phyloP scores from a whole-genome alignment of 1,140 invertebrate species.

The Drosophila jambulina region DNA sequence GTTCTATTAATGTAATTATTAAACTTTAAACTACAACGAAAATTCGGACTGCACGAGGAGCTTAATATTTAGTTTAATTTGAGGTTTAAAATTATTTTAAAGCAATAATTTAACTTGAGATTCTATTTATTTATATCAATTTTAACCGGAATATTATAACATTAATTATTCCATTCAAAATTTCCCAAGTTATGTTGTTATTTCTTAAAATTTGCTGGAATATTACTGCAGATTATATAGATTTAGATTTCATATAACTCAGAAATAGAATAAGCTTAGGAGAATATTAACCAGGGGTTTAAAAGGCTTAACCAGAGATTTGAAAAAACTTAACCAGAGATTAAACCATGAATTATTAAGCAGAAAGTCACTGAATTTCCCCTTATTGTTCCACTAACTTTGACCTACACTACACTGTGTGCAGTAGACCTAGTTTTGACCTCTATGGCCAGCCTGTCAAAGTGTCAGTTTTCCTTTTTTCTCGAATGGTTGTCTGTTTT shows the following conservation, averaged over 20 bases:
- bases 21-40: not conserved
- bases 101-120: too few relatives aligned
- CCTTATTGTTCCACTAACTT: not conserved
- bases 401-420: not conserved
- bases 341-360: not conserved
- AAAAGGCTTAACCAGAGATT: not conserved
- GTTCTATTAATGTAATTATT: not conserved
- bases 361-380: not conserved
- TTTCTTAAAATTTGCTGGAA: too few relatives aligned
- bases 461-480: slow-evolving; percentile 14
- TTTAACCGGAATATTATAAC: too few relatives aligned
- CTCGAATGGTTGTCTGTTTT: slow-evolving; percentile 47
- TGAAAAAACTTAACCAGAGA: not conserved
- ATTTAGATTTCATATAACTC: not conserved
- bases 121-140: too few relatives aligned
- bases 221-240: not conserved
- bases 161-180: too few relatives aligned
- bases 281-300: not conserved
- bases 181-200: too few relatives aligned
- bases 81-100: too few relatives aligned
- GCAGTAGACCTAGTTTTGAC: slow-evolving; percentile 21
- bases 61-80: too few relatives aligned
- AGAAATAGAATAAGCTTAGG: not conserved
- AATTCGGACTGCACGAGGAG: too few relatives aligned
- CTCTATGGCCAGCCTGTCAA: slow-evolving; percentile 35